Conservation (phyloP, 2,113 vertebrate species). For the Lichenostomus cassidix region DNA sequence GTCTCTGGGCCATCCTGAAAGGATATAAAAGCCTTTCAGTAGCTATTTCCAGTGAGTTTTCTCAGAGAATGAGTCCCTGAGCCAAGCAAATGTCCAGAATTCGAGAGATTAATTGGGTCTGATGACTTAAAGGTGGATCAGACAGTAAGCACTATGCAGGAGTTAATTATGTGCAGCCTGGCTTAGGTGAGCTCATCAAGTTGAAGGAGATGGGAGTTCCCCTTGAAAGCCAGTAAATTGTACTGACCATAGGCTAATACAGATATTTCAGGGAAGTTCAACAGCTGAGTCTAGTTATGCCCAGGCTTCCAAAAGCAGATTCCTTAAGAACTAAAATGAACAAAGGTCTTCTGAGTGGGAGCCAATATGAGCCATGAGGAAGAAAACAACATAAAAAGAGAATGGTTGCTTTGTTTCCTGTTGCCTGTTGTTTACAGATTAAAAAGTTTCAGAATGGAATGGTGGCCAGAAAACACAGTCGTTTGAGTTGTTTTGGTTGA, state of each 20-base stretch:
- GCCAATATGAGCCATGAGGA: background rate
- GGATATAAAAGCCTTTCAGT: background rate
- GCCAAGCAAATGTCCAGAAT: background rate
- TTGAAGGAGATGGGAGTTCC: background rate
- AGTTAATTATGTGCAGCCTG: background rate
- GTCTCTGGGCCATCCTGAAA: background rate
- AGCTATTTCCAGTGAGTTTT: background rate
- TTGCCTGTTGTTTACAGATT: background rate
- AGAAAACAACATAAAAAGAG: background rate
- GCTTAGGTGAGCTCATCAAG: background rate
- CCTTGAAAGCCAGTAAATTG: background rate
- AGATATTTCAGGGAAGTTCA: background rate
- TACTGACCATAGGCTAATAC: background rate
- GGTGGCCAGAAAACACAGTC: background rate
- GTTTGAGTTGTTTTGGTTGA: background rate
- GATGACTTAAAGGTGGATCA: background rate
- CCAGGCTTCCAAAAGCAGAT: background rate
- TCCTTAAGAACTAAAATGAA: background rate
- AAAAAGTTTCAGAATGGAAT: background rate
- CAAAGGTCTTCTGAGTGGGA: background rate
- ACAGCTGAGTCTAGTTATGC: background rate
- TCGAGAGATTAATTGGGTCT: constrained; percentile 4
- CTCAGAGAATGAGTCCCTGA: background rate
- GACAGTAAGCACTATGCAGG: background rate
- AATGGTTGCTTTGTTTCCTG: background rate